Percentiles rank a stretch among this genome's conserved stretches.
Evolutionary conservation across 2,888 invertebrate species (phyloP).

Genomic region (Ophonus ardosiacus): DNA sequence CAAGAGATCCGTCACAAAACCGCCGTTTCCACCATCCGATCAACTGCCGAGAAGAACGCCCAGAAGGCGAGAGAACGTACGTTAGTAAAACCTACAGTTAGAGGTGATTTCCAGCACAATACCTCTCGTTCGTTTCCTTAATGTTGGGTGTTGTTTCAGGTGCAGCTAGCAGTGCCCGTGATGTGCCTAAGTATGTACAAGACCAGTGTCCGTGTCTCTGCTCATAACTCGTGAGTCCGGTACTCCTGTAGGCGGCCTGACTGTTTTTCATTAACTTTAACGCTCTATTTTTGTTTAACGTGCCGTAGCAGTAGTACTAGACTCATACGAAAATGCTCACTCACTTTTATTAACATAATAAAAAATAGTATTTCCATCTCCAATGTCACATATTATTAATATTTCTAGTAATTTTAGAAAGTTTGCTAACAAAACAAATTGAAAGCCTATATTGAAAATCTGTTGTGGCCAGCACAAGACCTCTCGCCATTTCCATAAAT

Average conservation of each 20-base stretch:
- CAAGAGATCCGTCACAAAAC: constrained; percentile 76
- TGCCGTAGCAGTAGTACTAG: neutral
- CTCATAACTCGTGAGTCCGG: constrained; percentile 71
- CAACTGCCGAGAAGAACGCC: constrained; percentile 73
- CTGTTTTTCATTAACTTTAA: neutral
- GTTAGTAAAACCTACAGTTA: constrained; percentile 69
- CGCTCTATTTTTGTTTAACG: neutral
- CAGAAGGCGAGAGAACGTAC: constrained; percentile 69
- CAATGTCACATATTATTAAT: too few species aligned
- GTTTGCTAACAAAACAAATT: too few species aligned
- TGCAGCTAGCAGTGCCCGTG: constrained; percentile 58
- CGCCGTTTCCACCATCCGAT: constrained; percentile 75
- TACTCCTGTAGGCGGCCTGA: neutral
- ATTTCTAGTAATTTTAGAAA: too few species aligned
- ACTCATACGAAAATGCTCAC: neutral
- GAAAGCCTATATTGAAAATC: too few species aligned
- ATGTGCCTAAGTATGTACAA: constrained; percentile 66
- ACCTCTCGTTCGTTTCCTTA: neutral
- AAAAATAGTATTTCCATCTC: too few species aligned
- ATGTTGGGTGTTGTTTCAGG: constrained; percentile 48
- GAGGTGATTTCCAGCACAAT: constrained; percentile 67
- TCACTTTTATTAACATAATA: too few species aligned
- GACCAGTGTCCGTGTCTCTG: constrained; percentile 74
- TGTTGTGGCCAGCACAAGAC: too few species aligned
- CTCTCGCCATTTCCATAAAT: too few species aligned